phyloP scores from a whole-genome alignment of 2,888 invertebrate species.

The Agrotis ipsilon region DNA sequence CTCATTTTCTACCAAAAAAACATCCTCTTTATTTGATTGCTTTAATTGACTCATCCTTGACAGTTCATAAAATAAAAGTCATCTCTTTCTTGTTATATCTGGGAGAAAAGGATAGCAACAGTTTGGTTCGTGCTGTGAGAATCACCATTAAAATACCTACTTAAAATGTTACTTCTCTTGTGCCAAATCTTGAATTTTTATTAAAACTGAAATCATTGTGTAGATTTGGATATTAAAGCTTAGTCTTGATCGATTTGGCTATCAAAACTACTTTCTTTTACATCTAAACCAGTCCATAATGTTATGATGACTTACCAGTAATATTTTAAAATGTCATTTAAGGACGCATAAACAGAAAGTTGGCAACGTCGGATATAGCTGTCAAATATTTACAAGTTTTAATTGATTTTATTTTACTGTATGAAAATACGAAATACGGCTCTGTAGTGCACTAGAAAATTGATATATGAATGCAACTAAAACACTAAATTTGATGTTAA shows the following conservation, averaged over 20 bases:
- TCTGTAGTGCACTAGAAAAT: too few species aligned
- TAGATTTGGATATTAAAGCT: constrained; percentile 14
- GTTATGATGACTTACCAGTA: background rate
- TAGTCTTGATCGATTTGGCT: constrained; percentile 6
- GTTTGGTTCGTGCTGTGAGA: constrained; percentile 21
- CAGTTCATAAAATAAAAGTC: background rate
- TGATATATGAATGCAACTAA: too few species aligned
- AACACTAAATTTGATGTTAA: too few species aligned
- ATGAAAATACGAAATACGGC: too few species aligned
- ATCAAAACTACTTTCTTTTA: background rate
- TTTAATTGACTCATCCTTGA: background rate
- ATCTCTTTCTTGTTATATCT: constrained; percentile 14
- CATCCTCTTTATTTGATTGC: background rate
- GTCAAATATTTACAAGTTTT: too few species aligned
- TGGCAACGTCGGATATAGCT: too few species aligned
- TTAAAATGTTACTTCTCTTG: constrained; percentile 24
- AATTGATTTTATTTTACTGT: too few species aligned
- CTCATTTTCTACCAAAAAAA: too few species aligned
- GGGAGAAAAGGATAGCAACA: background rate
- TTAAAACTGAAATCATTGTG: constrained; percentile 30
- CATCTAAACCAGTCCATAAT: background rate
- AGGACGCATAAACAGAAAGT: too few species aligned
- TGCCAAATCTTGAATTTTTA: constrained; percentile 45
- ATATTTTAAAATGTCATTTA: background rate
- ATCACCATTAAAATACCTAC: constrained; percentile 24